A percentile compares a stretch with the other conserved stretches of the same genome.
These are phyloP conservation scores for Sanderia malayensis DNA, from an alignment of 30 jellyfish, hydroid and myxozoan species.

Conservation along the genomic window DNA sequence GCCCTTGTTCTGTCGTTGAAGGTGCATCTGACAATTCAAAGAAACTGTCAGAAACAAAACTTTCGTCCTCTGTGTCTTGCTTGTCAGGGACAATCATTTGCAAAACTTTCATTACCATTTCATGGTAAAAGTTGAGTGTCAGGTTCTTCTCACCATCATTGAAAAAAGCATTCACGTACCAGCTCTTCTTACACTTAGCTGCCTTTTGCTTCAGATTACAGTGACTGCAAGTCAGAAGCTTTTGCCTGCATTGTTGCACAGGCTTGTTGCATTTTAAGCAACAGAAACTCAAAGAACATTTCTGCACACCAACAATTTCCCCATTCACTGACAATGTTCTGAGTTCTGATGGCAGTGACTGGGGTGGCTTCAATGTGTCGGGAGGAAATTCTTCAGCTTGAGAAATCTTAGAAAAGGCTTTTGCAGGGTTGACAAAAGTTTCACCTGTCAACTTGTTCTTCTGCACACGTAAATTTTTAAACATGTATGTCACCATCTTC, in stretches of 20 bases:
- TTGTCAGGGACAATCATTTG: constrained; percentile 11
- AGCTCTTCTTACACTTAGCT: constrained; percentile 15
- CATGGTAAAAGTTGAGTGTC: too few species aligned
- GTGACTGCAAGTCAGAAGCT: not conserved
- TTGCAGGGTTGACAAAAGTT: constrained; percentile 3
- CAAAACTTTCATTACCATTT: constrained; percentile 4
- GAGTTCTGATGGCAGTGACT: constrained; percentile 10
- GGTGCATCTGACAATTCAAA: constrained; percentile 14
- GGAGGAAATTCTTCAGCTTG: constrained; percentile 4
- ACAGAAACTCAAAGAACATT: not conserved
- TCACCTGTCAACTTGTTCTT: constrained; percentile 14
- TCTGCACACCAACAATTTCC: constrained; percentile 7
- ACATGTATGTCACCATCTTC: constrained; percentile 9
- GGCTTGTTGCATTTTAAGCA: constrained; percentile 7
- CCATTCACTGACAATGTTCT: constrained; percentile 1
- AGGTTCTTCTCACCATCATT: constrained; percentile 5
- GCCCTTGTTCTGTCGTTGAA: constrained; percentile 15
- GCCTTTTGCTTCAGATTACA: too few species aligned
- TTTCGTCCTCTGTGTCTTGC: not conserved
- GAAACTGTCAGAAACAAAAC: constrained; percentile 3
- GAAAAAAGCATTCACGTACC: too few species aligned
- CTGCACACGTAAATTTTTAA: constrained; percentile 6
- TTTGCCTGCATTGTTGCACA: not conserved
- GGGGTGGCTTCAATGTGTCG: constrained; percentile 6
- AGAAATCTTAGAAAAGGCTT: constrained; percentile 2